Evolutionary conservation across 2,113 vertebrate species (phyloP).

Genomic region (Cinclus cinclus): DNA sequence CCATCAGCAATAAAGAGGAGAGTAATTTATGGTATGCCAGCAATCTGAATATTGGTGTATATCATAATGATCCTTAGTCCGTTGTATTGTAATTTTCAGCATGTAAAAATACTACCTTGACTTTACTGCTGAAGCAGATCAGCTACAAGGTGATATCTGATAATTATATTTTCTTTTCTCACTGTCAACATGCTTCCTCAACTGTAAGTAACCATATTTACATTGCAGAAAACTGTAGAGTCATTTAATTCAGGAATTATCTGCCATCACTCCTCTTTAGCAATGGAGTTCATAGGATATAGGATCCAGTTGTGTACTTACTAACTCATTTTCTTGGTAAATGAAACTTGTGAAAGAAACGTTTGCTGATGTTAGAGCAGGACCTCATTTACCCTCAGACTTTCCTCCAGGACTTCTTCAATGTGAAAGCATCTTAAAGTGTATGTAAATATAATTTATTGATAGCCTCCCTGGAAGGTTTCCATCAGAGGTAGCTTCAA

Average conservation of each 20-base stretch:
- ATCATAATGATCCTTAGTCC: neutral
- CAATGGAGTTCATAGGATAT: neutral
- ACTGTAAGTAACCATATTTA: neutral
- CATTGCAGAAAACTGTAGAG: neutral
- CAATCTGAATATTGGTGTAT: neutral
- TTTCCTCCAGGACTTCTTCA: neutral
- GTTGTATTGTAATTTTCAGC: neutral
- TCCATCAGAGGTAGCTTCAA: neutral
- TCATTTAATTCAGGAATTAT: neutral
- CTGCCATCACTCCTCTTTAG: neutral
- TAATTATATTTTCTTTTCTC: neutral
- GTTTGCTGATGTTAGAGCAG: neutral
- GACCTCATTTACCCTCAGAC: neutral
- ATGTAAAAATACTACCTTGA: neutral
- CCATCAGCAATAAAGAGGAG: neutral
- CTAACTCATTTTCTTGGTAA: neutral
- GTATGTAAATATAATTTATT: neutral
- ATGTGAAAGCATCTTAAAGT: neutral
- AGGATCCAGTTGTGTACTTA: neutral
- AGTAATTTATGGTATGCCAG: neutral
- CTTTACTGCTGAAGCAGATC: neutral
- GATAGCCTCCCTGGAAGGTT: neutral
- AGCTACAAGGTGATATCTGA: neutral
- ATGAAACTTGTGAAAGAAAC: neutral
- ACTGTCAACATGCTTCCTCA: neutral